A percentile compares a stretch with the other conserved stretches of the same genome.
Evolutionary conservation across 2,113 vertebrate genomes (phyloP).

Genomic region (Gobio gobio): DNA sequence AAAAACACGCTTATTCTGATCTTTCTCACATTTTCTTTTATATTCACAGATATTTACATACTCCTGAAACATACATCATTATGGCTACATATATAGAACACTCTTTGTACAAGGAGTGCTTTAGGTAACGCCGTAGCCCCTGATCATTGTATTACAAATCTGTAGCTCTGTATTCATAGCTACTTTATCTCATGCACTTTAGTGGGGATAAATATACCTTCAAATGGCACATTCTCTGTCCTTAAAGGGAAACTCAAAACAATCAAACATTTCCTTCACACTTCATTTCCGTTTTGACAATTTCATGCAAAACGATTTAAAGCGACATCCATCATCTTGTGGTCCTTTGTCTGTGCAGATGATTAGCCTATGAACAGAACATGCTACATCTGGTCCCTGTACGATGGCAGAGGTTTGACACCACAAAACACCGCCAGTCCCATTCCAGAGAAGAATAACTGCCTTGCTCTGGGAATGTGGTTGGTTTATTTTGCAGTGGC

Average conservation of each 20-base stretch:
- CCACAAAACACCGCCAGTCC: neutral
- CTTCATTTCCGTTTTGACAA: neutral
- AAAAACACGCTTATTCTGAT: neutral
- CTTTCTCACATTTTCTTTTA: neutral
- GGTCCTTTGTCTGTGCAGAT: slow-evolving; percentile 1
- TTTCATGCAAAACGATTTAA: neutral
- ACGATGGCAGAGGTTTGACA: neutral
- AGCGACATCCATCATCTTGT: neutral
- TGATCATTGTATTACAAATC: neutral
- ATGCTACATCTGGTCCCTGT: slow-evolving; percentile 35
- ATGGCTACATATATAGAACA: slow-evolving; percentile 45
- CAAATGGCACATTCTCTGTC: slow-evolving; percentile 25
- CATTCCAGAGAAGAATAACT: neutral
- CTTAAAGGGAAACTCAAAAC: slow-evolving; percentile 25
- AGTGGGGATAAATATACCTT: slow-evolving; percentile 34
- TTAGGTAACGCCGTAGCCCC: neutral
- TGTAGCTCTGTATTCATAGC: neutral
- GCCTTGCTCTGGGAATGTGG: neutral
- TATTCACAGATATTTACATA: slow-evolving; percentile 51
- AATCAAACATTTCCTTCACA: slow-evolving; percentile 26
- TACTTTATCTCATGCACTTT: slow-evolving; percentile 42
- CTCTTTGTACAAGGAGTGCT: slow-evolving; percentile 8
- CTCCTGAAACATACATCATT: slow-evolving; percentile 40
- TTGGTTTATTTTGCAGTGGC: neutral
- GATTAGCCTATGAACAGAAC: neutral